A percentile compares a stretch with the other conserved stretches of the same genome.
Conservation (phyloP, 2,113 vertebrate species). For the Verasper variegatus region DNA sequence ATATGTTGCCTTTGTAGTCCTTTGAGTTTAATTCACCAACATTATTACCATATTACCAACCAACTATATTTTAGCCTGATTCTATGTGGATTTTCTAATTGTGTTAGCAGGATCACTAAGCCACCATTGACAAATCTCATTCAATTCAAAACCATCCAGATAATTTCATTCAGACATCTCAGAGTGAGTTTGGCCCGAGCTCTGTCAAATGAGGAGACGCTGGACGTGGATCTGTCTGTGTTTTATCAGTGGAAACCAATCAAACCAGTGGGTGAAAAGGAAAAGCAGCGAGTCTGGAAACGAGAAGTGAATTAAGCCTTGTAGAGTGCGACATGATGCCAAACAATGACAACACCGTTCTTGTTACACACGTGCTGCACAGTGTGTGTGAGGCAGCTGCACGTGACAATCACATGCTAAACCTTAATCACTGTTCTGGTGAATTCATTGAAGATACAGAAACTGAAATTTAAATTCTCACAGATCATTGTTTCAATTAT, state of each 20-base stretch:
- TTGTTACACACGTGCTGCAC: background rate
- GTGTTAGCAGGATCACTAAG: too few species aligned
- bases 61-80: background rate
- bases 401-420: background rate
- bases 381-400: background rate
- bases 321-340: background rate
- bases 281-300: background rate
- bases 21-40: background rate
- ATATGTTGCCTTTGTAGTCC: background rate
- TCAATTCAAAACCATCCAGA: background rate
- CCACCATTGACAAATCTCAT: slow-evolving; percentile 1
- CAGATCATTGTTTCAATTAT: too few species aligned
- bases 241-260: background rate
- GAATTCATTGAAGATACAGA: too few species aligned
- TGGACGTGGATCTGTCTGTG: background rate
- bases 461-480: too few species aligned
- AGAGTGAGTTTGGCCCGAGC: background rate
- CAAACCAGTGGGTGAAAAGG: background rate
- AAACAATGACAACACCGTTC: background rate
- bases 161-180: background rate
- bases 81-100: background rate
- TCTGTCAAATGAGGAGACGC: background rate
- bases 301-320: too few species aligned
- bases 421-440: background rate
- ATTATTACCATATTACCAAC: background rate